Percentiles rank a stretch among this genome's conserved stretches.
phyloP scores from a whole-genome alignment of 2,113 vertebrate genomes.

The Macquaria ambigua region DNA sequence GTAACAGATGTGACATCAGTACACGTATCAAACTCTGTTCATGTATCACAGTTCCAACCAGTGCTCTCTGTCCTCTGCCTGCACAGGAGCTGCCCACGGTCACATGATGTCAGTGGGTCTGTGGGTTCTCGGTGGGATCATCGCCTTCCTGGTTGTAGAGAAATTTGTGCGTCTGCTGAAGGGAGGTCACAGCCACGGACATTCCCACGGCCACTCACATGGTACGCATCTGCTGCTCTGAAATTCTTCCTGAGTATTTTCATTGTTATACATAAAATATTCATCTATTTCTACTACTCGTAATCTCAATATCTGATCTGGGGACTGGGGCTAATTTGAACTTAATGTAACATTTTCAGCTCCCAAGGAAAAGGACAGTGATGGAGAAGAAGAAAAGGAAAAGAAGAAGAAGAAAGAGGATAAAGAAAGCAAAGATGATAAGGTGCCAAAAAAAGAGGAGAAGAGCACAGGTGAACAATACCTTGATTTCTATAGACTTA shows the following conservation, averaged over 20 bases:
- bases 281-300: neutral
- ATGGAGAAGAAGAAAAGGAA: slow-evolving; percentile 78
- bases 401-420: slow-evolving; percentile 65
- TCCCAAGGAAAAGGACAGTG: slow-evolving; percentile 81
- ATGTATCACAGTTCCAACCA: neutral
- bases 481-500: rapidly evolving
- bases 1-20: neutral
- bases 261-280: neutral
- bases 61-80: neutral
- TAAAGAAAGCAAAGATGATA: slow-evolving; percentile 60
- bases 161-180: slow-evolving; percentile 92
- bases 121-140: slow-evolving; percentile 92
- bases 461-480: slow-evolving; percentile 65
- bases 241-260: neutral
- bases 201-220: slow-evolving; percentile 76
- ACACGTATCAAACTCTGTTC: neutral
- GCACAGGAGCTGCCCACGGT: slow-evolving; percentile 83
- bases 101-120: slow-evolving; percentile 92
- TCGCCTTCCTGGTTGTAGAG: slow-evolving; percentile 93
- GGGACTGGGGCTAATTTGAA: neutral
- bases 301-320: neutral
- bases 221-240: slow-evolving; percentile 37
- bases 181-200: slow-evolving; percentile 85
- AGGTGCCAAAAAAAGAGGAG: slow-evolving; percentile 54
- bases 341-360: slow-evolving; percentile 39